Evolutionary conservation across 2,888 invertebrate species (phyloP), one percentile per base, ranked within the genome.

Genomic region (Macropis europaea): DNA sequence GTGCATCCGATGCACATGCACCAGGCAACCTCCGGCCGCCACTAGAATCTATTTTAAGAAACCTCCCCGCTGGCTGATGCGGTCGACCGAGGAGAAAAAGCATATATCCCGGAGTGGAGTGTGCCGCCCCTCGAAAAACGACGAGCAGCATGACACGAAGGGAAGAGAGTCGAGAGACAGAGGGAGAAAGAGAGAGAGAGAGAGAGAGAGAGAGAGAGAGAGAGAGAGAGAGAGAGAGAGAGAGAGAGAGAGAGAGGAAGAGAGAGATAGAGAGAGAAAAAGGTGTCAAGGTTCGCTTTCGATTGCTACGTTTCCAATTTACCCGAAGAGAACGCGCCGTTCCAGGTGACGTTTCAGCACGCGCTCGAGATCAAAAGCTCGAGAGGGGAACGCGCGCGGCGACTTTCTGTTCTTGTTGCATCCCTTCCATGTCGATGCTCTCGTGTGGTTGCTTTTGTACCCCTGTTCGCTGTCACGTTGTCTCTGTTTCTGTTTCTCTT

Each of bases 281-380:
- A 76, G 86, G 81, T 86, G 86, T 85, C 87, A 87, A 87, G 87
- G 87, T 87, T 82, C 82, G 77, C 76, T 85, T 85, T 84, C 85
- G 87, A 87, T 86, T 83, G 79, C 77, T 78, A 79, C 77, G 73
- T 77, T 79, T 78, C 72, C 78, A 81, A 79, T 84, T 83, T 79
- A 62, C 57, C 54, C 73, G 72, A 69, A 75, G 56, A 53, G 69
- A 60, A 52, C 60, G 40, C 32, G 63, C 32, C 36, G 67, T 68
- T 48, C 54, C 66, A 64, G 66, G 48, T 54, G 68, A 68, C 24
- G 24, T 54, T 45, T 36, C 56, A 52, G 40, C 56, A 47, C 48
- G 40, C 45, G 57, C 57, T 52, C 52, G 34, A 34, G 34, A 68
- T 67, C 47, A 64, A 54, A 68, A 68, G 47, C 28, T 48, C 32